phyloP scores from a whole-genome alignment of 2,113 vertebrate genomes.

The Mobula birostris region DNA sequence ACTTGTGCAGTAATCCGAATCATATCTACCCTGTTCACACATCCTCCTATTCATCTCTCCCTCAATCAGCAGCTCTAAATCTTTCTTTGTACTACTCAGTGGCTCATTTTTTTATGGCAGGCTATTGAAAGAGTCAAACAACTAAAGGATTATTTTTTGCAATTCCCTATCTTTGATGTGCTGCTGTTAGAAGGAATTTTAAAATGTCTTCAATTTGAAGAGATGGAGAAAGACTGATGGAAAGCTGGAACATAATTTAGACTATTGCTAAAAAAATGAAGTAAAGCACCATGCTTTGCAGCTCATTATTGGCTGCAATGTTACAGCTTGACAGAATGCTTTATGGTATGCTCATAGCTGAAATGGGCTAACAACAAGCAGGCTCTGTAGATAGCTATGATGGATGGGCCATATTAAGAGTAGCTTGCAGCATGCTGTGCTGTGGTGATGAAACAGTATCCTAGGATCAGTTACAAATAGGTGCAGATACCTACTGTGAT shows the following conservation, averaged over 20 bases:
- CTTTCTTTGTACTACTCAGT: not conserved
- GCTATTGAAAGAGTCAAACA: not conserved
- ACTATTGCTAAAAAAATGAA: not conserved
- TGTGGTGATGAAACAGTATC: not conserved
- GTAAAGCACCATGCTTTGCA: not conserved
- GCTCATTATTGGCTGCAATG: not conserved
- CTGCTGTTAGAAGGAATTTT: not conserved
- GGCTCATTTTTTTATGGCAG: not conserved
- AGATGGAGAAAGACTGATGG: not conserved
- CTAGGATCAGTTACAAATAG: slow-evolving; percentile 5
- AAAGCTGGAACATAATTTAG: not conserved
- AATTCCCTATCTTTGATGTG: not conserved
- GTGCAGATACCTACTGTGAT: not conserved
- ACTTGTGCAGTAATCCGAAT: not conserved
- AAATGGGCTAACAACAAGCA: not conserved
- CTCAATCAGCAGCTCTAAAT: not conserved
- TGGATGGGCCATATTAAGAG: not conserved
- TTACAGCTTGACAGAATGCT: slow-evolving; percentile 11
- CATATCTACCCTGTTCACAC: not conserved
- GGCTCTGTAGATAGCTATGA: not conserved
- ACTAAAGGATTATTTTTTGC: not conserved
- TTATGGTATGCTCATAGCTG: not conserved
- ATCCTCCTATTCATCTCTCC: not conserved
- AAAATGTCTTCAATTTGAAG: not conserved
- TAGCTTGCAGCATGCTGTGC: not conserved